A percentile compares a stretch with the other conserved stretches of the same genome.
These are phyloP conservation scores for Disparrhopalites patrizii DNA, from an alignment of 2,888 invertebrate species.

Conservation along the genomic window DNA sequence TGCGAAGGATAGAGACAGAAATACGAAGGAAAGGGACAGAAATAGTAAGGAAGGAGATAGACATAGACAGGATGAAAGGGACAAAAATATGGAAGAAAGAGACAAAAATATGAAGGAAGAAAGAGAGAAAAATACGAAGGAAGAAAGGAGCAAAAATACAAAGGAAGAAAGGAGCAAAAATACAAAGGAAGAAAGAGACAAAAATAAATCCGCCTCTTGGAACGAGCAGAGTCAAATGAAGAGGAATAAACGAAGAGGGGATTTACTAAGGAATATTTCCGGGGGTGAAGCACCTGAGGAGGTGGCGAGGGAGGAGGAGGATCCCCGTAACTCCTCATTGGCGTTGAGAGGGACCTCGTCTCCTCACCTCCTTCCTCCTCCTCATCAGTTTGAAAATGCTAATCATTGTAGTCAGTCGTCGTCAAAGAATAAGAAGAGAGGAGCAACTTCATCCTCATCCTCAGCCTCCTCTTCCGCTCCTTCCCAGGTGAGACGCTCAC, in stretches of 20 bases:
- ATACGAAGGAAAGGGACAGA: too few relatives aligned
- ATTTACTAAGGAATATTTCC: constrained; percentile 46
- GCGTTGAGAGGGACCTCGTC: too few relatives aligned
- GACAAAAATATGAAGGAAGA: too few relatives aligned
- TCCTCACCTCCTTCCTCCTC: too few relatives aligned
- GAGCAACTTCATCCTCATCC: not conserved
- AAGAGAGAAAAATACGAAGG: too few relatives aligned
- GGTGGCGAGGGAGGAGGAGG: constrained; percentile 34
- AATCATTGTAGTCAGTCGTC: constrained; percentile 32
- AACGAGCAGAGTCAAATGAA: not conserved
- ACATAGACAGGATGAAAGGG: too few relatives aligned
- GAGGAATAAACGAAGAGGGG: constrained; percentile 7
- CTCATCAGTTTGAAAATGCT: constrained; percentile 29
- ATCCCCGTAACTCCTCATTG: constrained; percentile 30
- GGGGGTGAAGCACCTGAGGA: constrained; percentile 49
- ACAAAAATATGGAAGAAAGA: too few relatives aligned
- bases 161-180: too few relatives aligned
- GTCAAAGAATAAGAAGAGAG: constrained; percentile 27
- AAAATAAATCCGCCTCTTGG: constrained; percentile 7
- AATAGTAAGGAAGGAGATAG: too few relatives aligned
- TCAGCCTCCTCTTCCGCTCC: constrained; percentile 25
- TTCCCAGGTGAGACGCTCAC: constrained; percentile 46
- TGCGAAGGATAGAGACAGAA: too few relatives aligned
- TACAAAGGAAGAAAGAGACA: constrained; percentile 10
- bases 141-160: too few relatives aligned